phyloP scores from a whole-genome alignment of 2,797 vertebrate genomes.

The Sebastes steindachneri region DNA sequence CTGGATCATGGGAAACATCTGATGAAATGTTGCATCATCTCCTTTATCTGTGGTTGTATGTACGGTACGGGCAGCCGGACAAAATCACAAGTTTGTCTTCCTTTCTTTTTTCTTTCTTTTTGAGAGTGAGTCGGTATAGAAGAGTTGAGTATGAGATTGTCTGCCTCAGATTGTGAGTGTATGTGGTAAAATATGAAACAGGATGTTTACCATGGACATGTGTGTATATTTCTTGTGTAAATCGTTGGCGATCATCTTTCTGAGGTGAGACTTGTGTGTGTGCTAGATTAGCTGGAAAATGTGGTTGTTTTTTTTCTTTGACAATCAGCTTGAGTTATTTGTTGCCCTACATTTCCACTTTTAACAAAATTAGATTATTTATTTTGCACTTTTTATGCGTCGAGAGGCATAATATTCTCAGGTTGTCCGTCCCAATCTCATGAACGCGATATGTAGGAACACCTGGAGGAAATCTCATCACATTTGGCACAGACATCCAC shows the following conservation, averaged over 20 bases:
- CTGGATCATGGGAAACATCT: conserved; percentile 76
- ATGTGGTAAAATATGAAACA: neutral
- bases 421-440: neutral
- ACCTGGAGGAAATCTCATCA: neutral
- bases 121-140: neutral
- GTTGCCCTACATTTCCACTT: neutral
- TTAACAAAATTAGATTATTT: neutral
- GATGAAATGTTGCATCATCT: conserved; percentile 77
- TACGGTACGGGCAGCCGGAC: conserved; percentile 28
- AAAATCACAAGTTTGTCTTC: conserved; percentile 14
- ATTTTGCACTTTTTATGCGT: neutral
- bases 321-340: neutral
- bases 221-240: conserved; percentile 46
- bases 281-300: rapidly evolving
- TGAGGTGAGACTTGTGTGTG: neutral
- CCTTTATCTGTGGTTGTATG: conserved; percentile 26
- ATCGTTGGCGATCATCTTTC: neutral
- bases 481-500: neutral
- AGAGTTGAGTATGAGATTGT: neutral
- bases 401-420: neutral
- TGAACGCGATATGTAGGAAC: neutral
- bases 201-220: conserved; percentile 52
- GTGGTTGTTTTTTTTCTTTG: neutral
- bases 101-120: neutral
- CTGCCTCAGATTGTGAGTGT: neutral